These are phyloP conservation scores for Sebastes iracundus DNA, from an alignment of 2,797 vertebrate genomes.

Conservation along the genomic window DNA sequence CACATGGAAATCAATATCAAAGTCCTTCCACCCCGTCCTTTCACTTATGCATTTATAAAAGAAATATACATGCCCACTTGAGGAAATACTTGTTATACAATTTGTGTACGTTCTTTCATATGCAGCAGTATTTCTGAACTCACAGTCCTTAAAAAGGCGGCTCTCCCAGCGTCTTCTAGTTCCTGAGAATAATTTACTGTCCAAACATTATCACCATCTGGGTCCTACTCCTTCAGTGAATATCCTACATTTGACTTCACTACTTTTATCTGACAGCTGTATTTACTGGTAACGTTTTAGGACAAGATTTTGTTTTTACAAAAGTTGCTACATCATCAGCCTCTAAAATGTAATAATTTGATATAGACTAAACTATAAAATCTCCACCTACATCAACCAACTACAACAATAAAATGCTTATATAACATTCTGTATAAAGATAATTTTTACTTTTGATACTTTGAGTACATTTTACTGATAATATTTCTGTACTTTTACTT, in stretches of 20 bases:
- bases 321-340: background rate
- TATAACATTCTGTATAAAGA: background rate
- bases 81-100: background rate
- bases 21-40: background rate
- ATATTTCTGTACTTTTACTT: background rate
- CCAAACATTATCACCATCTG: background rate
- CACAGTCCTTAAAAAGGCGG: background rate
- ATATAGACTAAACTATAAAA: background rate
- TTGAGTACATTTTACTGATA: background rate
- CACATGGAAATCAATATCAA: constrained; percentile 15
- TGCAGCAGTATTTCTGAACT: background rate
- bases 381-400: background rate
- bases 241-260: background rate
- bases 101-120: background rate
- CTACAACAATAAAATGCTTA: background rate
- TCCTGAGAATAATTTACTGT: background rate
- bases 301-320: background rate
- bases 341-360: background rate
- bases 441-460: background rate
- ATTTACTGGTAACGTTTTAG: background rate
- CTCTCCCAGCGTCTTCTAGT: background rate
- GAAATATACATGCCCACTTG: background rate
- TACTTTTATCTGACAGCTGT: background rate
- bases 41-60: background rate
- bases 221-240: background rate